Evolutionary conservation across 2,113 vertebrate genomes (phyloP), one percentile per base, ranked within the genome.

Genomic region (Odontophorus gujanensis): DNA sequence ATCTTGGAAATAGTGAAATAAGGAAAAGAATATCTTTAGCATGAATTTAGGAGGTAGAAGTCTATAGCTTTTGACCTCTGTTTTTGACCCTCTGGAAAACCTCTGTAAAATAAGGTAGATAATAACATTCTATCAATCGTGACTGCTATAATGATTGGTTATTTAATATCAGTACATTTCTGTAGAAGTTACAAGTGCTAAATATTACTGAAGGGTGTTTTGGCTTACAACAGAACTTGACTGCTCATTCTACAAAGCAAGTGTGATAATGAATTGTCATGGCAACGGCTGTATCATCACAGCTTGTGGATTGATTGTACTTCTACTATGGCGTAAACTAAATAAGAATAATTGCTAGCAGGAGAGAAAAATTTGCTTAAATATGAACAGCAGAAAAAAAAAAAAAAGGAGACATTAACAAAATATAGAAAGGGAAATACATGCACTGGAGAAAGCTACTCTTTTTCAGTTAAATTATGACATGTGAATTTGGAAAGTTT

Each of bases 401-500:
- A 57, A 47, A 47, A 47, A 18, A 47, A 47, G 19, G 18, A 77
- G 11, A 19, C 85, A 84, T 82, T 87, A 84, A 32, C 11, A 94
- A 90, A 78, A 82, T 22, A 6, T 34, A 79, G 42, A 66, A 53
- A 53, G 26, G 13, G 28, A 94, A 90, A 95, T 71, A 48, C 11
- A 65, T 76, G 34, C 19, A 58, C 9, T 26, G 34, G 17, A 21
- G 28, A 88, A 89, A 82, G 80, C 62, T 94, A 72, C 55, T 66
- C 3, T 79, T 85, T 89, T 90, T 90, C 38, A 71, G 42, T 80
- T 69, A 92, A 84, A 92, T 90, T 66, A 55, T 61, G 22, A 80
- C 55, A 7, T 62, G 40, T 90, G 34, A 28, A 82, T 93, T 69
- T 87, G 57, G 32, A 81, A 96, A 78, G 28, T 93, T 88, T 92